Evolutionary conservation across 1,140 invertebrate genomes (phyloP).

Genomic region (Rhagoletis pomonella): DNA sequence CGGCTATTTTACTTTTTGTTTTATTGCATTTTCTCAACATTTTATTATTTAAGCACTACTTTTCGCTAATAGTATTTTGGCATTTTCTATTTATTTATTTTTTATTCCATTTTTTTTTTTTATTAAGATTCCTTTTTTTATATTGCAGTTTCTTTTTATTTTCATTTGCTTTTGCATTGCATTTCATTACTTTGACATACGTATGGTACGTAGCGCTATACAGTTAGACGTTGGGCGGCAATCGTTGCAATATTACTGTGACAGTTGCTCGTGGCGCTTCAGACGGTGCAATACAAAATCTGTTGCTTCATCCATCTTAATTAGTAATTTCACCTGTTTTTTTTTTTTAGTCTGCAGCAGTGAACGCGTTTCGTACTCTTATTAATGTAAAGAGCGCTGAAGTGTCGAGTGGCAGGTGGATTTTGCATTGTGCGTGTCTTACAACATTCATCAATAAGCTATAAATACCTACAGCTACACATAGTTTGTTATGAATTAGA

Average conservation of each 20-base stretch:
- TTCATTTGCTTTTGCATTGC: conserved; percentile 6
- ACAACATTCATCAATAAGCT: neutral
- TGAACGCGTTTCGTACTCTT: neutral
- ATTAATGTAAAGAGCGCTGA: neutral
- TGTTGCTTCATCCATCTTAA: neutral
- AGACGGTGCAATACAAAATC: conserved; percentile 34
- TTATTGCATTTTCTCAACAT: neutral
- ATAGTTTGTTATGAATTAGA: neutral
- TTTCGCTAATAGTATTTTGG: neutral
- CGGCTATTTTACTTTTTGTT: conserved; percentile 16
- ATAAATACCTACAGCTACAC: no score
- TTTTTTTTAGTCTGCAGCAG: no score
- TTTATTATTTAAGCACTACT: conserved; percentile 16
- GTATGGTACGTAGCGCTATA: neutral
- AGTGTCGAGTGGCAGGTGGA: neutral
- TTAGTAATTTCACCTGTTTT: neutral
- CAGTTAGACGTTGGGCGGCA: neutral
- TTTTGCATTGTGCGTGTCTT: neutral
- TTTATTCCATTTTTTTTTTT: neutral
- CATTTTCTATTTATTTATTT: neutral
- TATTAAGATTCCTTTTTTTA: neutral
- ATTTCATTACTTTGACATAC: conserved; percentile 45
- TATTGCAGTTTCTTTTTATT: neutral
- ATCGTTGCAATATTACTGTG: neutral
- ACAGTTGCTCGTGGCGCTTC: conserved; percentile 47